These are phyloP conservation scores for Argyrosomus japonicus DNA, from an alignment of 2,113 vertebrate species.

Conservation along the genomic window DNA sequence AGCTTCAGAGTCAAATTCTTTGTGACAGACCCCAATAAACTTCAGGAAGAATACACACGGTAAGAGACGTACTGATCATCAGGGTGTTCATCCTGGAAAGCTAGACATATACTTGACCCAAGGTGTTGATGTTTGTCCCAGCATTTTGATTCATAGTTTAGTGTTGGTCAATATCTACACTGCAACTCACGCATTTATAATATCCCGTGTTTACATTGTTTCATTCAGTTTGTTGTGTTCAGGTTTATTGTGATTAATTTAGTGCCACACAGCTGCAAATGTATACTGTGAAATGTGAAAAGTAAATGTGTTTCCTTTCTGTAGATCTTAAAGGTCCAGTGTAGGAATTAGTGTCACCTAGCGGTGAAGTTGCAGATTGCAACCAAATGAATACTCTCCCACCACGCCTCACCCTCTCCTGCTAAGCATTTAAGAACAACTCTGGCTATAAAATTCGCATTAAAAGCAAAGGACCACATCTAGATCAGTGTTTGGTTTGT, in stretches of 20 bases:
- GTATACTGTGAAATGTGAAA: not conserved
- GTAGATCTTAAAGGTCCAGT: not conserved
- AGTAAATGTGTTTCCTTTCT: not conserved
- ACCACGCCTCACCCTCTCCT: too few relatives aligned
- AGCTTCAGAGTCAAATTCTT: constrained; percentile 99
- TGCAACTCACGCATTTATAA: not conserved
- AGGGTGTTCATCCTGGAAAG: not conserved
- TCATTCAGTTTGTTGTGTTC: not conserved
- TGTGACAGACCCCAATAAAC: constrained; percentile 95
- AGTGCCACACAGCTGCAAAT: not conserved
- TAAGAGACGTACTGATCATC: constrained; percentile 68
- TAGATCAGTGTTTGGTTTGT: too few relatives aligned
- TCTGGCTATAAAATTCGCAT: too few relatives aligned
- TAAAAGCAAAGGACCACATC: too few relatives aligned
- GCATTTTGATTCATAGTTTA: not conserved
- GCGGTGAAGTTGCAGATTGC: too few relatives aligned
- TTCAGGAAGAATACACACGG: constrained; percentile 99
- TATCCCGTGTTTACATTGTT: not conserved
- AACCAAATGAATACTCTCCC: too few relatives aligned
- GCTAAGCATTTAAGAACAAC: too few relatives aligned
- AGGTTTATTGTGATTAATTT: not conserved
- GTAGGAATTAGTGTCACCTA: too few relatives aligned
- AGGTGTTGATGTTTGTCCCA: not conserved
- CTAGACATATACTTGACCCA: too few relatives aligned
- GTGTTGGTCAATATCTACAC: not conserved